Evolutionary conservation across 2,797 vertebrate genomes (phyloP).

Genomic region (Galagoides demidoff): DNA sequence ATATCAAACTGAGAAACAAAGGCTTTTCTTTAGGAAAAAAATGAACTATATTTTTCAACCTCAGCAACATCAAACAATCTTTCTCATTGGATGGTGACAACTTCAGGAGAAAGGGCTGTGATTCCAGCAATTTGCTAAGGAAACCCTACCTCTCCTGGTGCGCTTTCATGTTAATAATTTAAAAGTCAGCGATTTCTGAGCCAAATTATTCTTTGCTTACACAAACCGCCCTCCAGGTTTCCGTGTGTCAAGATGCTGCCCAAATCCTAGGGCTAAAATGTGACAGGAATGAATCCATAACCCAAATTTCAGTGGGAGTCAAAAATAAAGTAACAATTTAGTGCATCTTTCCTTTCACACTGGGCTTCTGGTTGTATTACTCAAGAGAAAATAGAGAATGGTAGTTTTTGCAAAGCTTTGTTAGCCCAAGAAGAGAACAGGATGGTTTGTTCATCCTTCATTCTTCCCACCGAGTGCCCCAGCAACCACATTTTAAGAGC

Average conservation of each 20-base stretch:
- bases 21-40: slow-evolving; percentile 11
- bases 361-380: not conserved
- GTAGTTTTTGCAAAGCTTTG: not conserved
- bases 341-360: not conserved
- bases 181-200: slow-evolving; percentile 78
- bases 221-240: not conserved
- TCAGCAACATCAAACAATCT: slow-evolving; percentile 78
- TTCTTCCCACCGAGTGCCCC: not conserved
- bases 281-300: not conserved
- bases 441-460: not conserved
- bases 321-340: slow-evolving; percentile 29
- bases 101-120: slow-evolving; percentile 60
- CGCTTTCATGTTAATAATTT: slow-evolving; percentile 80
- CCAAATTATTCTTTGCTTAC: slow-evolving; percentile 54
- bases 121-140: slow-evolving; percentile 66
- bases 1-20: slow-evolving; percentile 79
- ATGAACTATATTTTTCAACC: slow-evolving; percentile 53
- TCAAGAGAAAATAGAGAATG: not conserved
- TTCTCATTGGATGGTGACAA: slow-evolving; percentile 68
- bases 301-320: not conserved
- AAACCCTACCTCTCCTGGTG: slow-evolving; percentile 52
- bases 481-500: not conserved
- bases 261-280: not conserved
- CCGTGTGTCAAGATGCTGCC: not conserved
- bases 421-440: not conserved